Percentiles rank a stretch among this genome's conserved stretches.
These are phyloP conservation scores for Cotesia chilonis DNA, from an alignment of 1,140 invertebrate species.

Conservation along the genomic window DNA sequence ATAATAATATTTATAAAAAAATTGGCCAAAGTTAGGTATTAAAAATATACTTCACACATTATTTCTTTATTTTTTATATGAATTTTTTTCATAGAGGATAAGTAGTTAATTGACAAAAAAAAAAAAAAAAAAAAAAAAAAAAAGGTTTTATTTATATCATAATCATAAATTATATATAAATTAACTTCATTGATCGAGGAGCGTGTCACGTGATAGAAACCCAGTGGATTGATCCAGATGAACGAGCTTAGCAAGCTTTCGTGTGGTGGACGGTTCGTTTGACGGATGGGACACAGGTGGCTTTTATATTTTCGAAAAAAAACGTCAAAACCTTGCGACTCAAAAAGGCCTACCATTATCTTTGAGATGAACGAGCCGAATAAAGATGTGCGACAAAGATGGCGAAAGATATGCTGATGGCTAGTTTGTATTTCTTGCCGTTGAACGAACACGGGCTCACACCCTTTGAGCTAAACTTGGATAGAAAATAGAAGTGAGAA, in stretches of 20 bases:
- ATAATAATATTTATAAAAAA: no score
- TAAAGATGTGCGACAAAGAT: no score
- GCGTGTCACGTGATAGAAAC: neutral
- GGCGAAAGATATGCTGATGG: no score
- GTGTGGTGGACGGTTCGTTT: neutral
- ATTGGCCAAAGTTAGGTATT: no score
- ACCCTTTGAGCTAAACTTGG: constrained; percentile 62
- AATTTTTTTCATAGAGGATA: no score
- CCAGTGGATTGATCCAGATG: constrained; percentile 24
- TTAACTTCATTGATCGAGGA: neutral
- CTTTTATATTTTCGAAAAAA: neutral
- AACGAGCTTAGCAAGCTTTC: constrained; percentile 13
- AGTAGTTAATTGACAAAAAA: no score
- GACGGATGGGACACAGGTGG: neutral
- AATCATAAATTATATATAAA: neutral
- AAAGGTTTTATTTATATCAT: no score
- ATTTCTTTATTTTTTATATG: no score
- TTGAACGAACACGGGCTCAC: constrained; percentile 34
- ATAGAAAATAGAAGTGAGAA: constrained; percentile 47
- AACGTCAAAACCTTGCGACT: neutral
- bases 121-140: no score
- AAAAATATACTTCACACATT: no score
- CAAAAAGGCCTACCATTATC: constrained; percentile 9
- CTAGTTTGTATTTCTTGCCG: constrained; percentile 30
- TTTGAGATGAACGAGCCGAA: neutral